Evolutionary conservation across 2,113 vertebrate species (phyloP).

Genomic region (Pyxicephalus adspersus): DNA sequence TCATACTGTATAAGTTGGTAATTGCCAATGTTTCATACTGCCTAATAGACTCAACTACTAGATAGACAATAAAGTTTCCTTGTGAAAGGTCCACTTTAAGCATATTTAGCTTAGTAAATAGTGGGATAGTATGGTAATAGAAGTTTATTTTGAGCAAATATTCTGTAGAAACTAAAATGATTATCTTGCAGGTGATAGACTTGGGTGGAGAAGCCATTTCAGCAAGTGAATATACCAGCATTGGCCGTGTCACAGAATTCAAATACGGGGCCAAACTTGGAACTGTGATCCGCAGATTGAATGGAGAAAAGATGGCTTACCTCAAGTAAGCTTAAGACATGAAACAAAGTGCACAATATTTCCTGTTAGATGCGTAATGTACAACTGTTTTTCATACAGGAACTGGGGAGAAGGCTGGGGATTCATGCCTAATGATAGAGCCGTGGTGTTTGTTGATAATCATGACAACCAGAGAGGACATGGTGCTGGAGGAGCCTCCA

Average conservation of each 20-base stretch:
- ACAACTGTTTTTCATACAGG: conserved; percentile 67
- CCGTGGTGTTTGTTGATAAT: conserved; percentile 91
- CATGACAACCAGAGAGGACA: conserved; percentile 94
- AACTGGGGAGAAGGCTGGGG: conserved; percentile 95
- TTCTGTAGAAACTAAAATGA: too few species aligned
- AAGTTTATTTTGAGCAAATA: too few species aligned
- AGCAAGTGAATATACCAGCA: conserved; percentile 72
- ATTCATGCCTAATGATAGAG: conserved; percentile 79
- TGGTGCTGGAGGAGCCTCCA: conserved; percentile 83
- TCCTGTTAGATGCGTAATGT: not conserved
- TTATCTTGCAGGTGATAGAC: conserved; percentile 80
- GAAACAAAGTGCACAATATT: not conserved
- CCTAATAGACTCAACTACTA: too few species aligned
- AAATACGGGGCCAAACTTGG: conserved; percentile 88
- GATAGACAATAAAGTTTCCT: too few species aligned
- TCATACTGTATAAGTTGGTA: too few species aligned
- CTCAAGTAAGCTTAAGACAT: conserved; percentile 74
- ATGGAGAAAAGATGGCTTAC: conserved; percentile 84
- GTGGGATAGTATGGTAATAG: too few species aligned
- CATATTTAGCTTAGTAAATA: too few species aligned
- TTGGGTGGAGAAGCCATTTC: conserved; percentile 80
- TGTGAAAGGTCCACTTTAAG: too few species aligned
- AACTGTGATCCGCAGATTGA: conserved; percentile 84
- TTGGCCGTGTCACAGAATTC: conserved; percentile 90
- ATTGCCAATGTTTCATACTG: too few species aligned